A percentile compares a stretch with the other conserved stretches of the same genome.
Evolutionary conservation across 2,797 vertebrate species (phyloP).

Genomic region (Paramormyrops hopkinsi): DNA sequence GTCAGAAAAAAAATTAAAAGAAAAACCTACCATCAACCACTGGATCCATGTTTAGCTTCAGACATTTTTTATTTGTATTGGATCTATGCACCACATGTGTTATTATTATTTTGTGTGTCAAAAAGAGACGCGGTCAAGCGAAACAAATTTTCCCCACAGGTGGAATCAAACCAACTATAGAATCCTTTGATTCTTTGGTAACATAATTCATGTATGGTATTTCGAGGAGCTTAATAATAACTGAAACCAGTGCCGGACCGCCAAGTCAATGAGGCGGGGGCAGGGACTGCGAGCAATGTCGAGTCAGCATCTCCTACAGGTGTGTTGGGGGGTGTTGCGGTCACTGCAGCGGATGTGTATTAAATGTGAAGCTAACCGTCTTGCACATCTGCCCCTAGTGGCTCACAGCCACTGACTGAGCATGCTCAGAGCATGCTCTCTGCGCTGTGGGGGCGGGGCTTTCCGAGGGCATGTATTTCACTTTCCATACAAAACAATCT

Average conservation of each 20-base stretch:
- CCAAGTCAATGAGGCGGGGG: not conserved
- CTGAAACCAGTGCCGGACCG: not conserved
- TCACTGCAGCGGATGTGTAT: not conserved
- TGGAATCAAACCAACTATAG: not conserved
- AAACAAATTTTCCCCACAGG: not conserved
- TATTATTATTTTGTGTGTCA: not conserved
- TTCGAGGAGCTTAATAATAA: not conserved
- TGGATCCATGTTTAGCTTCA: conserved; percentile 39
- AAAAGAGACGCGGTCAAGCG: not conserved
- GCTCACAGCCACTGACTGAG: not conserved
- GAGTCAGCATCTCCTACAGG: not conserved
- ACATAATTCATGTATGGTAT: not conserved
- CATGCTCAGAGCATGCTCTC: not conserved
- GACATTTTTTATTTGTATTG: conserved; percentile 37
- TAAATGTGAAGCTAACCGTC: not conserved
- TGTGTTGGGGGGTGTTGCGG: not conserved
- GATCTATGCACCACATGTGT: conserved; percentile 15
- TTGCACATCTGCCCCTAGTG: not conserved
- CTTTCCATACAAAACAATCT: not conserved
- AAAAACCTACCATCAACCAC: conserved; percentile 39
- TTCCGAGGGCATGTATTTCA: not conserved
- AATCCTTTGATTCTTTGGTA: not conserved
- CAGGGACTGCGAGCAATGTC: not conserved
- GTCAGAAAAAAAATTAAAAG: conserved; percentile 17
- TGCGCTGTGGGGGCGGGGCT: too few relatives aligned